phyloP scores from a whole-genome alignment of 2,888 invertebrate species.

The Xestoiulus laeticollis region DNA sequence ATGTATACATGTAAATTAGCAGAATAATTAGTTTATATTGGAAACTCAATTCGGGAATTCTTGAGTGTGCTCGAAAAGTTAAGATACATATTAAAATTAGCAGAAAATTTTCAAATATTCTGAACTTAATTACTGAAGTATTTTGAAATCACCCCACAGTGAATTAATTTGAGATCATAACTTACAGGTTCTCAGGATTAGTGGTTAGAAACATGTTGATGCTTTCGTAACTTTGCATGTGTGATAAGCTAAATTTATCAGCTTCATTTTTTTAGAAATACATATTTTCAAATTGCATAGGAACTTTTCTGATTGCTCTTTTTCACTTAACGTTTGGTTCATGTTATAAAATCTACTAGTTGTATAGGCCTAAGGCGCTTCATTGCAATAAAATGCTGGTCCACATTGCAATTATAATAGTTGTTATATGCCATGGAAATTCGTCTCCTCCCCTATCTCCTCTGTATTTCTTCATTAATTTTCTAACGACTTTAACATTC shows the following conservation, averaged over 20 bases:
- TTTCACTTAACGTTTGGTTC: neutral
- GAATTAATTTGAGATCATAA: no score
- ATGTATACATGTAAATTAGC: no score
- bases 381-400: neutral
- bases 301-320: conserved; percentile 17
- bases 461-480: conserved; percentile 46
- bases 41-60: no score
- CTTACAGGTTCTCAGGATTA: no score
- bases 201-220: neutral
- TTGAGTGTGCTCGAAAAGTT: no score
- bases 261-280: neutral
- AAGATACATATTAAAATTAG: neutral
- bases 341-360: neutral
- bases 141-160: no score
- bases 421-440: conserved; percentile 13
- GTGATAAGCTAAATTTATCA: no score
- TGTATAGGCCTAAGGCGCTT: neutral
- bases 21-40: no score
- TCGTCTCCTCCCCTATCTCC: conserved; percentile 34
- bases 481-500: conserved; percentile 43
- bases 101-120: neutral
- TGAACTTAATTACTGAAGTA: neutral
- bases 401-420: conserved; percentile 15
- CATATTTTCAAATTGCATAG: neutral
- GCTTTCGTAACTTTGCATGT: neutral